A percentile compares a stretch with the other conserved stretches of the same genome.
phyloP scores from a whole-genome alignment of 2,797 vertebrate genomes.

The Chaetophractus vellerosus region DNA sequence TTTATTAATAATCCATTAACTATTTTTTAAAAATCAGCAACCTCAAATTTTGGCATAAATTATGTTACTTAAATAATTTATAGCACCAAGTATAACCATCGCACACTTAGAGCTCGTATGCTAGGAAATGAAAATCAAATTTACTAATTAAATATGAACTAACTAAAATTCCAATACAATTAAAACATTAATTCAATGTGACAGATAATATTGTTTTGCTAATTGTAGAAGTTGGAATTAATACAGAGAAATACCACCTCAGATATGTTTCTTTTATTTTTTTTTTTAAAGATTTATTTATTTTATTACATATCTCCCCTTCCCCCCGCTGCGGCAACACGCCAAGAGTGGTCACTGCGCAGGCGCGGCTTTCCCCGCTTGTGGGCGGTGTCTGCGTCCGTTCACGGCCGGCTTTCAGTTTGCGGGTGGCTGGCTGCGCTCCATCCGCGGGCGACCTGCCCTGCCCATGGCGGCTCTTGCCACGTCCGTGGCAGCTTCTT shows the following conservation, averaged over 20 bases:
- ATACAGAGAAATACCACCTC: neutral
- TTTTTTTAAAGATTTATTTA: too few species aligned
- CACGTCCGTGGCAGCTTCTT: too few species aligned
- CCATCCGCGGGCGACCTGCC: too few species aligned
- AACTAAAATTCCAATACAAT: slow-evolving; percentile 20
- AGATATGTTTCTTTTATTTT: too few species aligned
- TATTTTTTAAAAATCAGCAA: neutral
- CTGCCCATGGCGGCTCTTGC: too few species aligned
- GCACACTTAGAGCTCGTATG: neutral
- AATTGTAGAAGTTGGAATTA: slow-evolving; percentile 35
- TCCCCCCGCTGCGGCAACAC: too few species aligned
- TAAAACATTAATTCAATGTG: slow-evolving; percentile 47
- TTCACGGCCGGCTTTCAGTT: too few species aligned
- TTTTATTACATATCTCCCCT: too few species aligned
- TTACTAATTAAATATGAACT: neutral
- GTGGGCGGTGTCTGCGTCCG: too few species aligned
- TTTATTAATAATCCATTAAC: slow-evolving; percentile 28
- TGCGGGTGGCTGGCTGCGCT: too few species aligned
- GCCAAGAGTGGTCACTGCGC: too few species aligned
- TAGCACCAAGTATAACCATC: neutral
- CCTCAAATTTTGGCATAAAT: neutral
- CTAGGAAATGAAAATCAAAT: slow-evolving; percentile 35
- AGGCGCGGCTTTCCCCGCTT: too few species aligned
- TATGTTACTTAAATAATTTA: neutral
- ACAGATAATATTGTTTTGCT: slow-evolving; percentile 44